These are phyloP conservation scores for Tylochromis polylepis DNA, from an alignment of 2,113 vertebrate species.

Conservation along the genomic window DNA sequence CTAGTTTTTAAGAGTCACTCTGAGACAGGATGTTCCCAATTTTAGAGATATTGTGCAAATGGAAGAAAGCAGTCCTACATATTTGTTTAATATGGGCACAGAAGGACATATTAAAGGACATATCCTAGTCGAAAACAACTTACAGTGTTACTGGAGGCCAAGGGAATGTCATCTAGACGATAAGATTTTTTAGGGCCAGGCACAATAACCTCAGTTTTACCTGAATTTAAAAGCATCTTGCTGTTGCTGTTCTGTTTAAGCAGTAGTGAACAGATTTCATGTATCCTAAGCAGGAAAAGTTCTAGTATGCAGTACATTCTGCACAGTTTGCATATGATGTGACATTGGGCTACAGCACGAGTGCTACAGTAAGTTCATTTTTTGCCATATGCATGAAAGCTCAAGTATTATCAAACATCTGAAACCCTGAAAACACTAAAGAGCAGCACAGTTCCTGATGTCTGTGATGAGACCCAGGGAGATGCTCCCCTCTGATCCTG, in stretches of 20 bases:
- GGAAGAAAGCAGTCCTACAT: not conserved
- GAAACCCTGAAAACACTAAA: not conserved
- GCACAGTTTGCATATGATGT: not conserved
- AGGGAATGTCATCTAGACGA: not conserved
- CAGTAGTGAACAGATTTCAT: not conserved
- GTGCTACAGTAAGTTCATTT: not conserved
- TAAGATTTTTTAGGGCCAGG: not conserved
- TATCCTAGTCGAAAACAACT: not conserved
- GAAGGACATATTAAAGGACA: not conserved
- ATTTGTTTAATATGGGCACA: not conserved
- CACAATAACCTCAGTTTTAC: not conserved
- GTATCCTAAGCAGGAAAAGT: not conserved
- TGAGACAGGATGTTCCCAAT: not conserved
- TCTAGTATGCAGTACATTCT: accelerated
- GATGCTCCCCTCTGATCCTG: not conserved
- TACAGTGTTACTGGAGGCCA: not conserved
- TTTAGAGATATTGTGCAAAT: not conserved
- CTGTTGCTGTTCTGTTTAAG: not conserved
- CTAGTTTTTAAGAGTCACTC: too few relatives aligned
- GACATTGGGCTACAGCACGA: not conserved
- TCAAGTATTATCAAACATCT: not conserved
- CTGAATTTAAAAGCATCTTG: accelerated
- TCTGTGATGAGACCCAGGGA: not conserved
- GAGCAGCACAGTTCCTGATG: not conserved
- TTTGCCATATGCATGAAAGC: not conserved